phyloP scores from a whole-genome alignment of 2,797 vertebrate species.

The Acridotheres tristis region DNA sequence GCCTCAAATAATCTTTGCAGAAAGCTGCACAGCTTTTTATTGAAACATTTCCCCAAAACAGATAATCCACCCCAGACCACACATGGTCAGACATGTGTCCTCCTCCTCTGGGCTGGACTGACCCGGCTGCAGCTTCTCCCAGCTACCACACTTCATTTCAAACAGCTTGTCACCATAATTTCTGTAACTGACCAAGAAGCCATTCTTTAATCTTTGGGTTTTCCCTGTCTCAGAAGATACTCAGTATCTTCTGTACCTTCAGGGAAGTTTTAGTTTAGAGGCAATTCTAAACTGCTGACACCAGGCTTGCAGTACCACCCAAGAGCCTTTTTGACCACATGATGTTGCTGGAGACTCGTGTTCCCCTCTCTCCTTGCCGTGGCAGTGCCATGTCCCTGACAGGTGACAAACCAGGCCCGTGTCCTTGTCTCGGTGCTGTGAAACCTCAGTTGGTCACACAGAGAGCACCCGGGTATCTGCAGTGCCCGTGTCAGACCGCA shows the following conservation, averaged over 20 bases:
- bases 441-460: neutral
- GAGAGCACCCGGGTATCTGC: neutral
- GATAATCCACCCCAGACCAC: neutral
- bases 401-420: neutral
- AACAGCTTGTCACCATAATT: neutral
- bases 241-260: neutral
- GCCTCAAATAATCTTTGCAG: neutral
- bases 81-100: neutral
- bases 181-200: neutral
- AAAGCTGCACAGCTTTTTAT: neutral
- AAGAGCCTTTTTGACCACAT: neutral
- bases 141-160: neutral
- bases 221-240: neutral
- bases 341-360: neutral
- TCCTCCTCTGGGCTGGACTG: neutral
- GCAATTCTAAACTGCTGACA: neutral
- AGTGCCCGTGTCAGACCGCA: neutral
- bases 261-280: neutral
- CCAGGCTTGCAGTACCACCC: neutral
- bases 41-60: neutral
- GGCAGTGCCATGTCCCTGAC: neutral
- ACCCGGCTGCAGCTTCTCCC: neutral
- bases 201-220: neutral
- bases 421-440: neutral
- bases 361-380: fast-evolving